Percentiles rank a stretch among this genome's conserved stretches.
Evolutionary conservation across 2,888 invertebrate genomes (phyloP).

Genomic region (Leptopterna dolabrata): DNA sequence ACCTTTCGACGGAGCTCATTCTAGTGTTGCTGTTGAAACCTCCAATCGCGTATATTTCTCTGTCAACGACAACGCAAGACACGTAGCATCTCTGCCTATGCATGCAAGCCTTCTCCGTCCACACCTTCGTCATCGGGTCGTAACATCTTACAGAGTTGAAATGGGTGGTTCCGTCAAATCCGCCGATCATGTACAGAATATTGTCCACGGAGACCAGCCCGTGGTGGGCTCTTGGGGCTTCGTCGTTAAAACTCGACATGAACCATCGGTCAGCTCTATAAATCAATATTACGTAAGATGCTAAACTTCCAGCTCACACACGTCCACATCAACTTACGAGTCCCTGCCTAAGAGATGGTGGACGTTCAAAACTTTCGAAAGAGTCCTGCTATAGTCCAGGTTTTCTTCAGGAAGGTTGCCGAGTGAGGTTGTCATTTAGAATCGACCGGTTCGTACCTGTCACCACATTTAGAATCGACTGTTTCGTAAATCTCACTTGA

Average conservation of each 20-base stretch:
- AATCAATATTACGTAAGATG: constrained; percentile 64
- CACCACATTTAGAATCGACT: no score
- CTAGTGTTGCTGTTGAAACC: constrained; percentile 84
- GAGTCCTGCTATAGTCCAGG: no score
- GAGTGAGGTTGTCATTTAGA: no score
- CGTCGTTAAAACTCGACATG: constrained; percentile 75
- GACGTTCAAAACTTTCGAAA: no score
- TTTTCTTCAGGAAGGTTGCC: no score
- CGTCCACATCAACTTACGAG: no score
- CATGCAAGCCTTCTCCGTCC: constrained; percentile 84
- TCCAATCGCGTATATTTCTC: constrained; percentile 82
- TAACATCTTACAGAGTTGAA: constrained; percentile 84
- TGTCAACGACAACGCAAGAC: constrained; percentile 77
- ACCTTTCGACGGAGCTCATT: constrained; percentile 81
- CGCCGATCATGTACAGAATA: constrained; percentile 83
- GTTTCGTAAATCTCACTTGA: no score
- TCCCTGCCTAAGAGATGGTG: no score
- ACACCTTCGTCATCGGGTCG: constrained; percentile 79
- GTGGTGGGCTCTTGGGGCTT: constrained; percentile 81
- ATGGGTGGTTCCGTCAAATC: constrained; percentile 83
- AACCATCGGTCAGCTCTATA: constrained; percentile 80
- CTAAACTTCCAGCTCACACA: background rate
- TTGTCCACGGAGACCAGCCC: constrained; percentile 79
- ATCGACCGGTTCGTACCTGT: no score
- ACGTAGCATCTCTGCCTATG: constrained; percentile 83